Conservation (phyloP, 2,113 vertebrate genomes). For the Polypterus senegalus region DNA sequence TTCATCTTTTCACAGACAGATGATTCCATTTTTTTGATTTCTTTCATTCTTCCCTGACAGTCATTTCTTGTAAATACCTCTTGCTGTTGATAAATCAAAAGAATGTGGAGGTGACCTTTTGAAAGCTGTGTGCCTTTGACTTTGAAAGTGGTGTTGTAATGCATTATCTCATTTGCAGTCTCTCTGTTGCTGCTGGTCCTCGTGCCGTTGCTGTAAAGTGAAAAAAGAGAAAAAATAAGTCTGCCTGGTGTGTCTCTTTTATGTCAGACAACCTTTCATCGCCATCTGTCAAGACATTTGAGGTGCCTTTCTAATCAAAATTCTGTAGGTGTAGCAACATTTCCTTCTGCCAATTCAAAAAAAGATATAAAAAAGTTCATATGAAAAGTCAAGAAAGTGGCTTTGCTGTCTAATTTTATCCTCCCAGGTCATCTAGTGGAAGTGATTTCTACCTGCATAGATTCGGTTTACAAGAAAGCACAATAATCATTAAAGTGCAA, state of each 20-base stretch:
- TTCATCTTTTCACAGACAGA: slow-evolving; percentile 1
- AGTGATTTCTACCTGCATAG: no score
- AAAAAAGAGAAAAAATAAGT: background rate
- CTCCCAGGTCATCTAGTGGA: no score
- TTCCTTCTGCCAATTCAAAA: slow-evolving; percentile 4
- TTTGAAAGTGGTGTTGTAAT: background rate
- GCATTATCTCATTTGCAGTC: background rate
- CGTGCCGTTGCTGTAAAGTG: no score
- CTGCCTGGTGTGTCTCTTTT: background rate
- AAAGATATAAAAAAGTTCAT: background rate
- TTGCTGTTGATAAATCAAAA: slow-evolving; percentile 6
- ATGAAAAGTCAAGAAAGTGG: no score
- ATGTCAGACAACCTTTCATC: slow-evolving; percentile 9
- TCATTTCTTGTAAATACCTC: slow-evolving; percentile 2
- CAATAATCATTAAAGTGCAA: no score
- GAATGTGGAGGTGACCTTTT: background rate
- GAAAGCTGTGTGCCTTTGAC: slow-evolving; percentile 3
- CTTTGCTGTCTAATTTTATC: no score
- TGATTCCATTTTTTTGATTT: slow-evolving; percentile 2
- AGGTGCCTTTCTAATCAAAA: background rate
- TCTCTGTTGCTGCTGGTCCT: background rate
- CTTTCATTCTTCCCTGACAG: background rate
- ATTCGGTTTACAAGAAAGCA: no score
- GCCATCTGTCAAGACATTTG: background rate
- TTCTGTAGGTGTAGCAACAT: background rate